These are phyloP conservation scores for Ambastaia sidthimunki DNA, from an alignment of 2,797 vertebrate genomes.

Conservation along the genomic window DNA sequence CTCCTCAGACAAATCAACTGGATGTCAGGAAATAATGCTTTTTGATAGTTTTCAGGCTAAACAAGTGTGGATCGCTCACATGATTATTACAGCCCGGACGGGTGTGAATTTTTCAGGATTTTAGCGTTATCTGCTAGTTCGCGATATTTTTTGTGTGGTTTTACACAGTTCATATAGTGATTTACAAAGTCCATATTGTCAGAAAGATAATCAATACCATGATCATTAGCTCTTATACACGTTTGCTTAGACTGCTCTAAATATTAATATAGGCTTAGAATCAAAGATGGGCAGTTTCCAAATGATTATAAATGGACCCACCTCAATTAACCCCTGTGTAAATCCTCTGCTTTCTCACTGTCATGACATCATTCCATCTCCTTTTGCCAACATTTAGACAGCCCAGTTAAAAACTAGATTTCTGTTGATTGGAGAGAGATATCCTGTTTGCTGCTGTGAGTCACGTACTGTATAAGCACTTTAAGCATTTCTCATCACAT, in stretches of 20 bases:
- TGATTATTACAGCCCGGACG: too few species aligned
- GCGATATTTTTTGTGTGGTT: too few species aligned
- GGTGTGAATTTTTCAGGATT: too few species aligned
- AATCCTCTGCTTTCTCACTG: conserved; percentile 7
- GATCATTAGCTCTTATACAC: conserved; percentile 9
- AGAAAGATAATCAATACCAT: neutral
- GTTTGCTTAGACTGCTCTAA: conserved; percentile 18
- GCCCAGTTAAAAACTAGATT: conserved; percentile 32
- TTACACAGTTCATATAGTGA: too few species aligned
- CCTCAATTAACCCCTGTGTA: conserved; percentile 17
- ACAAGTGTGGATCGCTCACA: too few species aligned
- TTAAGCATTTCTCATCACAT: conserved; percentile 19
- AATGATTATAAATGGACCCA: conserved; percentile 20
- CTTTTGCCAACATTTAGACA: conserved; percentile 31
- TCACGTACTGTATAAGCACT: conserved; percentile 24
- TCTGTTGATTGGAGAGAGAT: conserved; percentile 16
- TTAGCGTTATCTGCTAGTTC: too few species aligned
- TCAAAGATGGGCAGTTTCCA: conserved; percentile 28
- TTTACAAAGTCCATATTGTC: neutral
- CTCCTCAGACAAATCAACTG: neutral
- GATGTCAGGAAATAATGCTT: neutral
- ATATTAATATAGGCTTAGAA: conserved; percentile 24
- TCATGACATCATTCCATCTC: conserved; percentile 16
- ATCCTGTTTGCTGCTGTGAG: conserved; percentile 46
- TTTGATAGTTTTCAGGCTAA: neutral